Evolutionary conservation across 2,113 vertebrate genomes (phyloP).

Genomic region (Actinemys pallida): DNA sequence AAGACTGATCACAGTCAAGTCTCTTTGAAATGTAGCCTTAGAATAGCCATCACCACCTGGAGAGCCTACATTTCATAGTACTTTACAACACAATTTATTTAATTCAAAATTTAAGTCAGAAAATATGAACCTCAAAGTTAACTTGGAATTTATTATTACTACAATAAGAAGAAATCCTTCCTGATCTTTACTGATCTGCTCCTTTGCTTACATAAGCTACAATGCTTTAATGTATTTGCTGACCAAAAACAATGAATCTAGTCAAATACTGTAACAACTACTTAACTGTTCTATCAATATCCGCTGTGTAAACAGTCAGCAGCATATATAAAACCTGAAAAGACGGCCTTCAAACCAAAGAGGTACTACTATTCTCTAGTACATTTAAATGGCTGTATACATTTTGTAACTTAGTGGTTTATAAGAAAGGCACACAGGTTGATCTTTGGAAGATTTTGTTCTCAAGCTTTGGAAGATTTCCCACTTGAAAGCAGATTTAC

Average conservation of each 20-base stretch:
- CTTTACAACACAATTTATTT: not conserved
- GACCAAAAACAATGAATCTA: not conserved
- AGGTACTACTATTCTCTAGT: rapidly evolving
- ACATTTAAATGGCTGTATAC: not conserved
- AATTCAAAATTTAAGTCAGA: not conserved
- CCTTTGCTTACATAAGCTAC: not conserved
- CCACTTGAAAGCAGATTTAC: conserved; percentile 36
- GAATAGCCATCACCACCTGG: not conserved
- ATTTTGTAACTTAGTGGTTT: not conserved
- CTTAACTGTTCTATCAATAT: not conserved
- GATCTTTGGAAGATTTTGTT: conserved; percentile 19
- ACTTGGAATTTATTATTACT: not conserved
- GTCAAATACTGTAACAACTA: not conserved
- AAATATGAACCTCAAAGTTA: not conserved
- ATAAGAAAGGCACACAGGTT: not conserved
- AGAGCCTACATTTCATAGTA: not conserved
- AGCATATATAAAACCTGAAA: not conserved
- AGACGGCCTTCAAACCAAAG: not conserved
- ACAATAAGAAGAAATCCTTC: not conserved
- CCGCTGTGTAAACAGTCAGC: not conserved
- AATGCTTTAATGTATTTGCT: not conserved
- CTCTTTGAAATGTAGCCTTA: not conserved
- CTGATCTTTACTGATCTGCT: not conserved
- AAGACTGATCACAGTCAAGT: not conserved
- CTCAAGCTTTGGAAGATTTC: conserved; percentile 37